Evolutionary conservation across 2,113 vertebrate species (phyloP).

Genomic region (Hydropotes inermis): DNA sequence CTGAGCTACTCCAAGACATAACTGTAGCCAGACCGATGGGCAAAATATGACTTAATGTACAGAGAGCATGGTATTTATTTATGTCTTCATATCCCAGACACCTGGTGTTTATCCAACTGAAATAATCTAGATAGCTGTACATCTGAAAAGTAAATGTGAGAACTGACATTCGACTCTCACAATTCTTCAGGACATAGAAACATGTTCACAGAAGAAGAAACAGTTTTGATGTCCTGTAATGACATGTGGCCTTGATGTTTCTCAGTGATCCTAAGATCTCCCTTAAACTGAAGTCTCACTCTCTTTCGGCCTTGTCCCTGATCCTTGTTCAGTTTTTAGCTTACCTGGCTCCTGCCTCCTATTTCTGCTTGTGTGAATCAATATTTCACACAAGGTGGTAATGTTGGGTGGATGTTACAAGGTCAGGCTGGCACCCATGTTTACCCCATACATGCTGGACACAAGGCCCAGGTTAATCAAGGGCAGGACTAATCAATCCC

Average conservation of each 20-base stretch:
- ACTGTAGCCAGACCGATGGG: too few relatives aligned
- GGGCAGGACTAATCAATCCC: neutral
- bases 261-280: neutral
- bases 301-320: neutral
- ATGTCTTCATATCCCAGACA: too few relatives aligned
- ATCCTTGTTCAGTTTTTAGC: neutral
- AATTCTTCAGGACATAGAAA: neutral
- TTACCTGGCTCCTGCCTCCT: neutral
- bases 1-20: neutral
- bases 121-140: neutral
- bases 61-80: neutral
- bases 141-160: neutral
- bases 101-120: neutral
- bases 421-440: fast-evolving
- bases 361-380: neutral
- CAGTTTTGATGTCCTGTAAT: fast-evolving
- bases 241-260: neutral
- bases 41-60: neutral
- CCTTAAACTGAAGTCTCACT: neutral
- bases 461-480: neutral
- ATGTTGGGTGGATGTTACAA: fast-evolving
- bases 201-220: neutral
- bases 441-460: neutral
- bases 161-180: fast-evolving
- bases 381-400: neutral